phyloP scores from a whole-genome alignment of 2,888 invertebrate species.

The Volucella bombylans region DNA sequence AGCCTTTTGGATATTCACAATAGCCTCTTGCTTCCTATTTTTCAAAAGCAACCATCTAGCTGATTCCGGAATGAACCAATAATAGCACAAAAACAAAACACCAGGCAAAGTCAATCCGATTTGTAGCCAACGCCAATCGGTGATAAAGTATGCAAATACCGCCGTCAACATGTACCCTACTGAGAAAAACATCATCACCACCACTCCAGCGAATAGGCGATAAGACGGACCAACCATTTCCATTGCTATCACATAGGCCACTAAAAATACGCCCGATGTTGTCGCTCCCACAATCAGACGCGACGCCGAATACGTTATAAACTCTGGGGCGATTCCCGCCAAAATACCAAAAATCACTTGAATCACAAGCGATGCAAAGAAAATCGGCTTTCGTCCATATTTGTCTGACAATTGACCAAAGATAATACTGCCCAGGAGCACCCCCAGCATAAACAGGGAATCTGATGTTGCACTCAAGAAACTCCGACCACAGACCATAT shows the following conservation, averaged over 20 bases:
- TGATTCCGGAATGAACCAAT: slow-evolving; percentile 90
- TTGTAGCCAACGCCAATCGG: slow-evolving; percentile 88
- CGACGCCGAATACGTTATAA: slow-evolving; percentile 86
- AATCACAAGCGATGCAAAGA: slow-evolving; percentile 88
- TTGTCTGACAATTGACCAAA: slow-evolving; percentile 89
- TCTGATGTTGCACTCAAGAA: slow-evolving; percentile 87
- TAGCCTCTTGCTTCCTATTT: slow-evolving; percentile 86
- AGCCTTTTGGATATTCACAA: slow-evolving; percentile 85
- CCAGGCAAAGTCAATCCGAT: slow-evolving; percentile 88
- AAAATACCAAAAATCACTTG: slow-evolving; percentile 87
- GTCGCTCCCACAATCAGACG: slow-evolving; percentile 88
- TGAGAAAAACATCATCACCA: slow-evolving; percentile 90
- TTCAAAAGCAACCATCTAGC: slow-evolving; percentile 88
- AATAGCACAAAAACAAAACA: slow-evolving; percentile 86
- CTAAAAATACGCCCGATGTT: slow-evolving; percentile 89
- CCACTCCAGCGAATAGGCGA: slow-evolving; percentile 87
- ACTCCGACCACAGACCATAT: slow-evolving; percentile 86
- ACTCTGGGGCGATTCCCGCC: slow-evolving; percentile 87
- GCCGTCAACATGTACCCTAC: slow-evolving; percentile 88
- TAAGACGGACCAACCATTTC: slow-evolving; percentile 89
- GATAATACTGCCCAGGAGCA: slow-evolving; percentile 87
- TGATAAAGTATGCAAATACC: slow-evolving; percentile 86
- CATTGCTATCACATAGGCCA: slow-evolving; percentile 90
- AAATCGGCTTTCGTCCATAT: slow-evolving; percentile 88
- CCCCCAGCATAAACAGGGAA: slow-evolving; percentile 87